Evolutionary conservation across 2,113 vertebrate genomes (phyloP), one percentile per base, ranked within the genome.

Genomic region (Tricholaema leucomelas): DNA sequence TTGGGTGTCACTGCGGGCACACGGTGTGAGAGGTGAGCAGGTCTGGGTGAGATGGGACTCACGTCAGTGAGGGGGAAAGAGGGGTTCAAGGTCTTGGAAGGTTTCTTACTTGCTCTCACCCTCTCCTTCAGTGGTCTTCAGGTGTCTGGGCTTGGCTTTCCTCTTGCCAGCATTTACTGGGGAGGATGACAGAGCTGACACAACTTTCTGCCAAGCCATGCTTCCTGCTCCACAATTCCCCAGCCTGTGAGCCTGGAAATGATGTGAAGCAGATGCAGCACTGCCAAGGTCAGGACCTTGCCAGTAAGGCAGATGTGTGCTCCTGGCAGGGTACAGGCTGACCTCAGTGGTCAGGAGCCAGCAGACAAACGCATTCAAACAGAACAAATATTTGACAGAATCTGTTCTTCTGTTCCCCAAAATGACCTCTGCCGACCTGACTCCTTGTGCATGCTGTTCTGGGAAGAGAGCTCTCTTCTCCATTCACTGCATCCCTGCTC

Each of bases 361-460:
- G 52, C 55, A 0, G 5, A 46, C 59, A 92, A 87, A 80, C 67
- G 76, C 46, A 33, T 82, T 82, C 67, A 90, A 85, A 74, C 85
- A 94, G 87, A 93, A 92, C 91, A 96, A 96, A 96, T 94, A 95
- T 95, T 95, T 96, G 94, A 83, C 36, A 66, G 58, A 84, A 33
- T 42, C 93, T 91, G 89, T 90, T 92, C 92, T 80, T 91, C 87
- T 85, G 3, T 92, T 92, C 33, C 94, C 90, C 79, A 19, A 80
- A 77, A 80, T 93, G 90, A 95, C 93, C 90, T 42, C 87, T 95
- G 85, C 36, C 67, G 85, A 40, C 55, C 75, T n/a, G n/a, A n/a
- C n/a, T n/a, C n/a, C n/a, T n/a, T 0, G 0, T 50, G 75, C 46
- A 20, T 15, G 12, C 36, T 52, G 36, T 93, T 89, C 94, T 66